Evolutionary conservation across 2,888 invertebrate species (phyloP), one percentile per base, ranked within the genome.

Genomic region (Gymnoscelis rufifasciata): DNA sequence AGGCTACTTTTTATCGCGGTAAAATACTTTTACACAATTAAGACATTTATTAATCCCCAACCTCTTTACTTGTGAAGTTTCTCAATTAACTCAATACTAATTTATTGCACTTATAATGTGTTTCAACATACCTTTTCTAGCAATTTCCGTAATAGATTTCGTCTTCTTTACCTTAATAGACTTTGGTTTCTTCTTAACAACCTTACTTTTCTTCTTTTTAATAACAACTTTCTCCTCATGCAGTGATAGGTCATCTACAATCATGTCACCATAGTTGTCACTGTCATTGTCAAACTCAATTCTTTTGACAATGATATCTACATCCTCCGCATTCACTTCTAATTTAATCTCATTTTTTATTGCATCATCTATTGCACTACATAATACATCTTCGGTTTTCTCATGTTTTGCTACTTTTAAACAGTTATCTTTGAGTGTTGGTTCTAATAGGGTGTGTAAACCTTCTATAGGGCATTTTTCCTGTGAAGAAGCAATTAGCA

Each of bases 291-390:
- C 10, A 14, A 33, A 33, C 10, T 33, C 33, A 5, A 33, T 14
- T 33, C 10, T 10, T 10, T 33, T 33, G 10, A 33, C 7, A n/a
- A 8, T 7, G 8, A 26, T 3, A 26, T 26, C 26, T 6, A 15
- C 33, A 7, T 33, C 33, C 1, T 33, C 33, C 0, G 15, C n/a
- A 5, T 14, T 14, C 1, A 33, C 6, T 33, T 33, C 33, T 19
- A 15, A 10, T 33, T 33, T 33, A 10, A 33, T 33, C 7, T 33
- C 33, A 10, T 33, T 14, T 33, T 33, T 33, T 33, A 33, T 33
- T n/a, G n/a, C 13, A n/a, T 33, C 10, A 7, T 33, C 19, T 3
- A 33, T 19, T 14, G 5, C 4, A 10, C 10, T 15, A 10, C 13
- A 33, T 1, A 15, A 15, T 14, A 15, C n/a, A 8, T n/a, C 1